A percentile compares a stretch with the other conserved stretches of the same genome.
phyloP scores from a whole-genome alignment of 1,140 invertebrate species.

The Scaptomyza montana region DNA sequence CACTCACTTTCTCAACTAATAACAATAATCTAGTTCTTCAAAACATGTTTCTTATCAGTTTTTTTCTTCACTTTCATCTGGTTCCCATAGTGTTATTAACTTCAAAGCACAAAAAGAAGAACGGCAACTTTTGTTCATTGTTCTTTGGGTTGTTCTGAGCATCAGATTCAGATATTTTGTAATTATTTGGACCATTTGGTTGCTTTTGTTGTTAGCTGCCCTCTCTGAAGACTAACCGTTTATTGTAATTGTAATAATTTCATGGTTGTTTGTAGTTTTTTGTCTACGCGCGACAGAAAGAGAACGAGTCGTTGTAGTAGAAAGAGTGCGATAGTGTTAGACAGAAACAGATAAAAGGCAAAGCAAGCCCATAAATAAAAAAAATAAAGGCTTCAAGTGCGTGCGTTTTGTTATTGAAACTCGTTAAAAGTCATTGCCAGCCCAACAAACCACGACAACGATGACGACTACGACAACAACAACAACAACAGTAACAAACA shows the following conservation, averaged over 20 bases:
- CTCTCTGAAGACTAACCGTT: conserved; percentile 45
- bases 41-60: conserved; percentile 21
- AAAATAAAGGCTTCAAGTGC: conserved; percentile 67
- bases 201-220: conserved; percentile 24
- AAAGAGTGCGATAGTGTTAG: not conserved
- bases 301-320: conserved; percentile 6
- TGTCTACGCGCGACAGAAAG: conserved; percentile 11
- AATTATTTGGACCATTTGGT: conserved; percentile 39
- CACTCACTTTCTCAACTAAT: conserved; percentile 28
- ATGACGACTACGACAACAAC: conserved; percentile 42
- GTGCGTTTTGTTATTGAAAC: conserved; percentile 81
- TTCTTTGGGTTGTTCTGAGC: conserved; percentile 12
- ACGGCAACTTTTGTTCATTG: conserved; percentile 35
- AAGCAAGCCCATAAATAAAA: conserved; percentile 64
- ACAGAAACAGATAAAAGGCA: conserved; percentile 41
- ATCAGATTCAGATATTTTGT: conserved; percentile 18
- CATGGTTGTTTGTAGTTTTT: conserved; percentile 33
- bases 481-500: conserved; percentile 6
- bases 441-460: conserved; percentile 34
- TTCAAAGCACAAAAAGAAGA: not conserved
- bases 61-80: conserved; percentile 38
- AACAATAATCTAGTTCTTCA: not conserved
- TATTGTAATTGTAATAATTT: conserved; percentile 79
- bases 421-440: conserved; percentile 70
- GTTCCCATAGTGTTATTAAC: conserved; percentile 36